phyloP scores from a whole-genome alignment of 2,113 vertebrate genomes.

The Albula glossodonta region DNA sequence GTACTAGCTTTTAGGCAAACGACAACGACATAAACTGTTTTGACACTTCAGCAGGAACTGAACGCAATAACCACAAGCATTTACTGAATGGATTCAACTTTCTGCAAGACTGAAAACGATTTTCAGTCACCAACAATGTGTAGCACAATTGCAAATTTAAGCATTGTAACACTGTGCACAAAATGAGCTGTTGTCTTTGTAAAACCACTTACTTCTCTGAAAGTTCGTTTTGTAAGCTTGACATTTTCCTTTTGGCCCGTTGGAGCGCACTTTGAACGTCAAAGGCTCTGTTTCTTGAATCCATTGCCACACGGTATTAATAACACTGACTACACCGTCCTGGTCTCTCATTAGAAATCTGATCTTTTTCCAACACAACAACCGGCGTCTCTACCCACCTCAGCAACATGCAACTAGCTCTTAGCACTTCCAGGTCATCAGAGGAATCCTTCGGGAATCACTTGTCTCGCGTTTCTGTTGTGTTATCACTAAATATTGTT shows the following conservation, averaged over 20 bases:
- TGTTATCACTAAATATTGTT: no score
- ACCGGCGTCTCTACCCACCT: slow-evolving; percentile 11
- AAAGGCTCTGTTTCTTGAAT: slow-evolving; percentile 43
- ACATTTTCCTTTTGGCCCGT: slow-evolving; percentile 62
- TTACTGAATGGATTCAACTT: not conserved
- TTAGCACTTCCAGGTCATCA: slow-evolving; percentile 32
- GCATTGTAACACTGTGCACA: not conserved
- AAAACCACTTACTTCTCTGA: slow-evolving; percentile 48
- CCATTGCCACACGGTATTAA: slow-evolving; percentile 48
- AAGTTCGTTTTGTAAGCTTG: slow-evolving; percentile 54
- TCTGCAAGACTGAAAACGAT: not conserved
- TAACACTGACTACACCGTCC: not conserved
- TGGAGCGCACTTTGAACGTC: slow-evolving; percentile 61
- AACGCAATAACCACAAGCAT: no score
- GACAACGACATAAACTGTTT: no score
- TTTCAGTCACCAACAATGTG: not conserved
- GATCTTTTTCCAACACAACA: slow-evolving; percentile 39
- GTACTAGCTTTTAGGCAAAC: no score
- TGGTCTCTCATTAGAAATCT: slow-evolving; percentile 12
- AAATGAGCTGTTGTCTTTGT: not conserved
- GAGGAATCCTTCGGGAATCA: not conserved
- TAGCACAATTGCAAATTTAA: not conserved
- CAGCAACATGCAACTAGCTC: slow-evolving; percentile 11
- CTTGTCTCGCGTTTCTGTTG: not conserved
- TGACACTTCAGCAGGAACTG: no score